Conservation (phyloP, 2,113 vertebrate species). For the Tretioscincus oriximinensis region DNA sequence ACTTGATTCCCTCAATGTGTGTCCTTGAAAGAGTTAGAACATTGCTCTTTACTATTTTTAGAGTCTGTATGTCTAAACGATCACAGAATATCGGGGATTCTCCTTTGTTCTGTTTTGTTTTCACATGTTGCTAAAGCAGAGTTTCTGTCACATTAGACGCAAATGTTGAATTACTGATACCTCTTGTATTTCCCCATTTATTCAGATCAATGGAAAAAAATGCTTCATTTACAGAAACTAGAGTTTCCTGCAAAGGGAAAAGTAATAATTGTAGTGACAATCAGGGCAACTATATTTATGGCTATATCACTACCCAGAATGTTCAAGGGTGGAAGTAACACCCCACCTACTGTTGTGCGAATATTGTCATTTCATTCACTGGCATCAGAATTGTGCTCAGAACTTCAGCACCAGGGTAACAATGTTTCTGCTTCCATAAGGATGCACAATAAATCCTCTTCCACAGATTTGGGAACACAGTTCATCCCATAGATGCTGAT, state of each 20-base stretch:
- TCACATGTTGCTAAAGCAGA: background rate
- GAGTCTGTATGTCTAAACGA: background rate
- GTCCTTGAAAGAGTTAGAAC: slow-evolving; percentile 6
- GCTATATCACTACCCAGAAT: background rate
- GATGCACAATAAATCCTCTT: no score
- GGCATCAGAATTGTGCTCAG: no score
- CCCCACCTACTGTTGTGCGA: no score
- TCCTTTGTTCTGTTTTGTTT: background rate
- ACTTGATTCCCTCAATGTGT: background rate
- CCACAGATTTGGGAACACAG: no score
- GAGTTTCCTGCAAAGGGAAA: background rate
- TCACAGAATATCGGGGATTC: background rate
- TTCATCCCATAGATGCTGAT: no score
- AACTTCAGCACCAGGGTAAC: no score
- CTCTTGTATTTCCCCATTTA: background rate
- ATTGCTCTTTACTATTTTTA: background rate
- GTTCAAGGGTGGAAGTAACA: no score
- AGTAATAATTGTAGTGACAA: background rate
- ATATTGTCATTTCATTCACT: no score
- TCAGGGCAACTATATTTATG: background rate
- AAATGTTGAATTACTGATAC: background rate
- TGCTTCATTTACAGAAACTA: background rate
- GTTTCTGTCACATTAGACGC: background rate
- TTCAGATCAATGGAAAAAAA: background rate
- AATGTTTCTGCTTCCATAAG: no score